A percentile compares a stretch with the other conserved stretches of the same genome.
Conservation (phyloP, 2,113 vertebrate species). For the Struthidea cinerea region DNA sequence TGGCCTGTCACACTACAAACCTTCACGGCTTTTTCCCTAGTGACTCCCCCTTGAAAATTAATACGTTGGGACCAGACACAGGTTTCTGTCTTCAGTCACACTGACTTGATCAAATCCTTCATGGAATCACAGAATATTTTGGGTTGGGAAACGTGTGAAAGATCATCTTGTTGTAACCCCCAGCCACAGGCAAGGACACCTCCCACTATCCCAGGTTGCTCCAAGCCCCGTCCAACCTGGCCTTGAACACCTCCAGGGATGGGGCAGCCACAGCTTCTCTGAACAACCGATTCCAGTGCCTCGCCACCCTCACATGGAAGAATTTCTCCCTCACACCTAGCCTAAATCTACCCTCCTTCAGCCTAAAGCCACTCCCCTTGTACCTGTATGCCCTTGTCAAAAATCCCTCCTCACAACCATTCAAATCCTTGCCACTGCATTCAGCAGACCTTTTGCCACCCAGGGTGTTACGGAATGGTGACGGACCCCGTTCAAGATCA, state of each 20-base stretch:
- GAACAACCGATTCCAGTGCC: neutral
- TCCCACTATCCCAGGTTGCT: neutral
- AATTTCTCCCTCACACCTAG: neutral
- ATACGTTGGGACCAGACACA: neutral
- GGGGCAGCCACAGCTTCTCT: neutral
- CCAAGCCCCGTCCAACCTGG: neutral
- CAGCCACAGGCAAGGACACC: neutral
- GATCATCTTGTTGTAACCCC: neutral
- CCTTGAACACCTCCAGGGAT: neutral
- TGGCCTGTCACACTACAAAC: neutral
- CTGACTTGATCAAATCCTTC: neutral
- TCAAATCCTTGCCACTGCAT: neutral
- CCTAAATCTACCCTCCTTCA: neutral
- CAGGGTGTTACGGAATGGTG: rapidly evolving
- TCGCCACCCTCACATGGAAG: neutral
- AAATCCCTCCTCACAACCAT: neutral
- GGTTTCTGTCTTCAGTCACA: neutral
- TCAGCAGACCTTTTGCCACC: neutral
- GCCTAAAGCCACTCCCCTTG: neutral
- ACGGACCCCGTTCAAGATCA: neutral
- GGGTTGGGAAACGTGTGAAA: neutral
- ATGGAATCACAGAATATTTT: neutral
- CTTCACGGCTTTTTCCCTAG: neutral
- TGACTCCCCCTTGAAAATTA: neutral
- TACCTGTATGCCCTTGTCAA: neutral